Conservation (phyloP, 2,888 invertebrate species). For the Cyclophora albipunctata region DNA sequence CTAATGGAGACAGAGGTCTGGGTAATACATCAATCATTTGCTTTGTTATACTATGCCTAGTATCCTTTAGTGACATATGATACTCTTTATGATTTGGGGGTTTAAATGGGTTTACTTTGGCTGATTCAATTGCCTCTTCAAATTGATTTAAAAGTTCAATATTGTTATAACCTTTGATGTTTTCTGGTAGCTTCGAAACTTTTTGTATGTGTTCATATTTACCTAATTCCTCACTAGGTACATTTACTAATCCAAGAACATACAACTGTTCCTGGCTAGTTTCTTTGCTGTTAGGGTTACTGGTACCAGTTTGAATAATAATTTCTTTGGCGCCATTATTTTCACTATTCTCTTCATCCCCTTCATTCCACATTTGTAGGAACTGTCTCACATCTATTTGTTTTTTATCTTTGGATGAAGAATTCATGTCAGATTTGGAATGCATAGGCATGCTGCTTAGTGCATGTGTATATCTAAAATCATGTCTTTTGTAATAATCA, state of each 20-base stretch:
- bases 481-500: slow-evolving; percentile 50
- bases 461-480: slow-evolving; percentile 41
- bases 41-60: slow-evolving; percentile 15
- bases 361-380: slow-evolving; percentile 72
- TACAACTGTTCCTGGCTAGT: slow-evolving; percentile 61
- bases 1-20: slow-evolving; percentile 62
- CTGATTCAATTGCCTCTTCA: slow-evolving; percentile 64
- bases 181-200: slow-evolving; percentile 68
- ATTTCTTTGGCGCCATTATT: slow-evolving; percentile 37
- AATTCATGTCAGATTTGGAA: slow-evolving; percentile 30
- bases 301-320: slow-evolving; percentile 26
- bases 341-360: slow-evolving; percentile 57
- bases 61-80: slow-evolving; percentile 26
- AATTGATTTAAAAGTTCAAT: slow-evolving; percentile 65
- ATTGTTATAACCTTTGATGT: slow-evolving; percentile 68
- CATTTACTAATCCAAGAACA: slow-evolving; percentile 65
- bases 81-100: slow-evolving; percentile 29
- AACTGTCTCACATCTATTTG: slow-evolving; percentile 64
- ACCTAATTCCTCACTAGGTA: slow-evolving; percentile 61
- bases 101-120: slow-evolving; percentile 41
- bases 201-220: slow-evolving; percentile 73
- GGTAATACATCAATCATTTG: slow-evolving; percentile 29
- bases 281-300: slow-evolving; percentile 31
- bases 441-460: slow-evolving; percentile 30
- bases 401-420: slow-evolving; percentile 42